Percentiles rank a stretch among this genome's conserved stretches.
Evolutionary conservation across 1,140 invertebrate genomes (phyloP).

Genomic region (Sminthurides bifidus): DNA sequence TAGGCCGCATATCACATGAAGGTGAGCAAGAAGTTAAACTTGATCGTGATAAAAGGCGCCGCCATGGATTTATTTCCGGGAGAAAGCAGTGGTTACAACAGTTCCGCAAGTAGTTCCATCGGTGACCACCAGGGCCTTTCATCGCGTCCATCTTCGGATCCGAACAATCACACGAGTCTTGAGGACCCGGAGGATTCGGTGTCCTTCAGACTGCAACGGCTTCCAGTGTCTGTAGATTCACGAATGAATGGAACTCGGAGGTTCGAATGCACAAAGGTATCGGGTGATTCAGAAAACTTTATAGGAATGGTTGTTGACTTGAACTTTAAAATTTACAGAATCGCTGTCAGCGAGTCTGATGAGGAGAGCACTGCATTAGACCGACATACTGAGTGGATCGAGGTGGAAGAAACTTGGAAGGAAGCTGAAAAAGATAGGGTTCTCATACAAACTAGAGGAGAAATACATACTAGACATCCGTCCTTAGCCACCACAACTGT

Average conservation of each 20-base stretch:
- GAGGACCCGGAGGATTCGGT: no score
- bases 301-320: no score
- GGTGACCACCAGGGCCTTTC: conserved; percentile 41
- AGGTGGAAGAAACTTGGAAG: conserved; percentile 33
- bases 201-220: no score
- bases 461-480: conserved; percentile 34
- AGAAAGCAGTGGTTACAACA: conserved; percentile 66
- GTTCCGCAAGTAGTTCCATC: conserved; percentile 60
- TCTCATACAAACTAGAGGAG: conserved; percentile 48
- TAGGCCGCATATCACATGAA: conserved; percentile 65
- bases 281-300: no score
- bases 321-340: no score
- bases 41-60: conserved; percentile 57
- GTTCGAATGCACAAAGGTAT: no score
- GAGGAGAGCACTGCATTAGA: conserved; percentile 21
- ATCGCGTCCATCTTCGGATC: conserved; percentile 15
- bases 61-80: conserved; percentile 62
- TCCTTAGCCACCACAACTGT: no score
- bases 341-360: neutral
- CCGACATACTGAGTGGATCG: conserved; percentile 32
- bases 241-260: no score
- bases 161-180: no score
- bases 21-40: conserved; percentile 54
- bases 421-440: conserved; percentile 31
- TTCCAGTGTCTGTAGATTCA: no score